Evolutionary conservation across 1,140 invertebrate genomes (phyloP), one percentile per base, ranked within the genome.

Genomic region (Onthophagus taurus): DNA sequence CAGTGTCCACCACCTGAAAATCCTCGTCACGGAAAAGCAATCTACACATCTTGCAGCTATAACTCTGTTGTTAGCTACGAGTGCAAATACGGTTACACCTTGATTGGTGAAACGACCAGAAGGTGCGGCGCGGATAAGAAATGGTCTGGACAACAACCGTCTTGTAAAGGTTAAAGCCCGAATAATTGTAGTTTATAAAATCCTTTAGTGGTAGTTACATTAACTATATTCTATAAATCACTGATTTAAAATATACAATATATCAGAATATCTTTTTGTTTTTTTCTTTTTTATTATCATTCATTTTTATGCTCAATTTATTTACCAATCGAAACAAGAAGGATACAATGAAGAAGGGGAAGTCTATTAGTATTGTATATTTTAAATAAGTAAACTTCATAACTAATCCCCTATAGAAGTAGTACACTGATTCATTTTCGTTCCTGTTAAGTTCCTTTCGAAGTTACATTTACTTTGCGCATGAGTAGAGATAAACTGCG

Each of bases 1-100:
- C 80, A 91, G 66, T 97, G 92, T 66, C 77, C 83, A 16, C 77
- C 79, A 33, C 89, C 93, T 0, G 83, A 88, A 49, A 82, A 87
- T 54, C 91, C 91, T 4, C 72, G 76, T n/a, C 84, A 95, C 61
- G 93, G 92, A 20, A 88, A 84, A 55, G 89, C 89, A 33, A 80
- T 90, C 48, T 94, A 87, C 66, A 91, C 85, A 0, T 89, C 89
- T n/a, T 81, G 85, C 51, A 85, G 88, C 2, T 97, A 93, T 75
- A 93, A 94, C 61, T 89, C 91, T 0, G 81, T 91, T 39, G 87
- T 95, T 3, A 83, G 81, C 29, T 97, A 95, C 66, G 89, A 92
- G 56, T 97, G 93, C 68, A 84, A 87, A 53, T 88, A 89, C 59
- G 91, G 91, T 1, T 96, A 85, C 65, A 81, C 81, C 19, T 72